Conservation (phyloP, 2,797 vertebrate genomes). For the Anisognathus igniventris region DNA sequence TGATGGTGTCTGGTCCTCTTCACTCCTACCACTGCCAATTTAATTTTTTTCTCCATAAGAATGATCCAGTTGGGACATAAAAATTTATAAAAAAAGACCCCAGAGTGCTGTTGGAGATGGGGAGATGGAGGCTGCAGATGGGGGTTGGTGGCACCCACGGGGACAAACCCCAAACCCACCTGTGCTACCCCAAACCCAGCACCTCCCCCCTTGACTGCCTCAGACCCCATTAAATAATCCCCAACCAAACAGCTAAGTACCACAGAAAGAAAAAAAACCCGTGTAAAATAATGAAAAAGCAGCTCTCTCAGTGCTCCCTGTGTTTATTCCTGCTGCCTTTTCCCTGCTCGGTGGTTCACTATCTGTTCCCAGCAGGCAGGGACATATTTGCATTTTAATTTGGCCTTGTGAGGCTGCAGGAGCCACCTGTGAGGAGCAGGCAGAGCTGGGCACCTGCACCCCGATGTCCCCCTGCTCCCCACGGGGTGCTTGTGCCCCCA, state of each 20-base stretch:
- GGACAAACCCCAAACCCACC: background rate
- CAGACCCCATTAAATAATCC: background rate
- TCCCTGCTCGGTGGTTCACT: background rate
- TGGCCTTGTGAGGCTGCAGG: background rate
- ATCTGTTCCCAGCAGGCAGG: conserved; percentile 56
- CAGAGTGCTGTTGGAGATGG: background rate
- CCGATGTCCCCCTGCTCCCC: background rate
- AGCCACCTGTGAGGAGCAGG: background rate
- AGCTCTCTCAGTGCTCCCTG: background rate
- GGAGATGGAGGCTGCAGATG: background rate
- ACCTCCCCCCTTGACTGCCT: background rate
- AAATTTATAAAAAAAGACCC: no score
- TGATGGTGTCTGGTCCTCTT: background rate
- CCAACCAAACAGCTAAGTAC: background rate
- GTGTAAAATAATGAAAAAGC: background rate
- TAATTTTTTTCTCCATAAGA: background rate
- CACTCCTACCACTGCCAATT: accelerated
- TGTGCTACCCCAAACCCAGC: background rate
- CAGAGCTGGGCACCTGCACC: background rate
- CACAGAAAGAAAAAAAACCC: background rate
- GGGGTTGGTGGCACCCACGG: accelerated
- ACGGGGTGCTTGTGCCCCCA: background rate
- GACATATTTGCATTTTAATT: conserved; percentile 54
- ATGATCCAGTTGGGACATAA: background rate
- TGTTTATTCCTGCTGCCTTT: background rate